Percentiles rank a stretch among this genome's conserved stretches.
Conservation (phyloP, 35 echinoderm and acorn worm genomes). For the Heliocidaris tuberculata region DNA sequence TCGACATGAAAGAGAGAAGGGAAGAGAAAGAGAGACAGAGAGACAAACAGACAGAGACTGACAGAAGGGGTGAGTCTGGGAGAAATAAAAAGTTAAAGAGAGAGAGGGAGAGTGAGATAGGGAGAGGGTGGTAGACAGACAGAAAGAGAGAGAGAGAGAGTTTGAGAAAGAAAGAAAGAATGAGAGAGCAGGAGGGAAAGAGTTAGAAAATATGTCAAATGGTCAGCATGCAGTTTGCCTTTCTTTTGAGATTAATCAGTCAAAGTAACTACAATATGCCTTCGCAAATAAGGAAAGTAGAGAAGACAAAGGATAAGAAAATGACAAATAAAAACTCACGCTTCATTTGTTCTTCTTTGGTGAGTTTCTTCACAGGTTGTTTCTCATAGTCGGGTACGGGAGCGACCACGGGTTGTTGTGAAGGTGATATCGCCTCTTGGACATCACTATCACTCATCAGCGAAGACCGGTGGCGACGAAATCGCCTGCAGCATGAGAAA, state of each 20-base stretch:
- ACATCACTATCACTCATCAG: not conserved
- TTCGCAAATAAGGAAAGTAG: not conserved
- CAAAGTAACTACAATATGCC: too few relatives aligned
- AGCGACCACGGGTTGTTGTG: not conserved
- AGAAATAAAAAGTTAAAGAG: not conserved
- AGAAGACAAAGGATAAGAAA: not conserved
- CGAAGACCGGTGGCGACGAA: constrained; percentile 24
- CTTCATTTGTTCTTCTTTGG: constrained; percentile 40
- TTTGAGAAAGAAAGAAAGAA: not conserved
- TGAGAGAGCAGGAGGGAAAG: not conserved
- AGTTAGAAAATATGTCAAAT: too few relatives aligned
- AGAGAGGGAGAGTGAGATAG: not conserved
- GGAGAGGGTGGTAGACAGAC: too few relatives aligned
- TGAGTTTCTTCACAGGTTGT: not conserved
- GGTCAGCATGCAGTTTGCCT: too few relatives aligned
- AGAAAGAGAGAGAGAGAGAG: not conserved
- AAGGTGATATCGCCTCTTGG: not conserved
- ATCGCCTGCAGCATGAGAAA: constrained; percentile 1
- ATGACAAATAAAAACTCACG: not conserved
- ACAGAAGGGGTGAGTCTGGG: not conserved
- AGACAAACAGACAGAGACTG: too few relatives aligned
- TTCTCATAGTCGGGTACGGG: not conserved
- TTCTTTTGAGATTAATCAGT: too few relatives aligned
- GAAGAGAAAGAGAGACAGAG: too few relatives aligned
- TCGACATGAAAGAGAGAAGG: not conserved